Evolutionary conservation across 2,797 vertebrate species (phyloP), one percentile per base, ranked within the genome.

Genomic region (Pangasius djambal): DNA sequence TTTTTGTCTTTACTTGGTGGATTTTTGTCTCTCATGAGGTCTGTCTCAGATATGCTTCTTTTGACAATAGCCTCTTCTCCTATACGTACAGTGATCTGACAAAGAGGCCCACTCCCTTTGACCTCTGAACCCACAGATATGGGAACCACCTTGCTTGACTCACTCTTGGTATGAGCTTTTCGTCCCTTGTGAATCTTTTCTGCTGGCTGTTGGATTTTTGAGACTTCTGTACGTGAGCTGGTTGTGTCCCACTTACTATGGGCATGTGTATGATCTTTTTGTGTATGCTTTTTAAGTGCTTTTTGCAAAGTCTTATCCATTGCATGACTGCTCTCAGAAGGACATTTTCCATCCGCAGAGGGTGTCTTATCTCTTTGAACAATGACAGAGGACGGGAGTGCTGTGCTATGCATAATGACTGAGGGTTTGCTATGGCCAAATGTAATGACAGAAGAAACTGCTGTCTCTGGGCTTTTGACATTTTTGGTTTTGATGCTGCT

Each of bases 21-120:
- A 63, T 95, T 95, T 92, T 96, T 97, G 94, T 97, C 97, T 94
- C 93, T 94, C 93, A 94, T 95, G 6, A 98, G 96, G 91, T 98
- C 97, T 0, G 97, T 97, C 93, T 98, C 97, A 1, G 97, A 98
- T 93, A 98, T 98, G 87, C 97, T 97, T 37, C 97, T 95, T 93
- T 98, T 98, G 28, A 98, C 97, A 16, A 98, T 97, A 86, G 97
- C 97, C 92, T 98, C 97, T 93, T 98, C 97, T 0, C 97, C 97
- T 0, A 98, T 98, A 13, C 97, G 96, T 87, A 98, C 97, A 37
- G 97, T 98, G 92, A 98, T 98, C 94, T 97, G 97, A 92, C 97
- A 98, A 86, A 98, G 95, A 0, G 97, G 97, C 25, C 97, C 97
- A 0, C 94, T 92, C 3, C 95, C 94, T 85, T 96, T 96, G 92